Percentiles rank a stretch among this genome's conserved stretches.
phyloP scores from a whole-genome alignment of 2,797 vertebrate genomes.

The Nasua narica region DNA sequence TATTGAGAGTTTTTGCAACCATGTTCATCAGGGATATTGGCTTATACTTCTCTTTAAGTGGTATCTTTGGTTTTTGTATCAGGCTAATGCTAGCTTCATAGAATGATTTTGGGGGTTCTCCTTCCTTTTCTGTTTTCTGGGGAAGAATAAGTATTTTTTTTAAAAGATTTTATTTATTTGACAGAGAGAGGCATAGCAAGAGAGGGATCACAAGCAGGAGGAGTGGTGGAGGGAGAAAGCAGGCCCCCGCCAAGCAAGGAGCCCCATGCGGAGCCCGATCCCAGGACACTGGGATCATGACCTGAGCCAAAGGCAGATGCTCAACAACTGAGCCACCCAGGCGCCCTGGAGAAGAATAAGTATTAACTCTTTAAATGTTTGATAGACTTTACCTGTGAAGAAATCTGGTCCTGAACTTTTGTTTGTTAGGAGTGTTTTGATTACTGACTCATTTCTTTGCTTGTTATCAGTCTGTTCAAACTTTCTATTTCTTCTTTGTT shows the following conservation, averaged over 20 bases:
- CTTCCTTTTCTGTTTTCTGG: background rate
- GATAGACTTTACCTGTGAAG: background rate
- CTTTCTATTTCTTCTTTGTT: background rate
- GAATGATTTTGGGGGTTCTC: background rate
- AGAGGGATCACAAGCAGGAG: too few species aligned
- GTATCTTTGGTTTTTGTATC: background rate
- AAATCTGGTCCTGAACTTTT: background rate
- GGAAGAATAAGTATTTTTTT: background rate
- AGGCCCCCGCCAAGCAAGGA: too few species aligned
- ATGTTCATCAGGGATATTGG: background rate
- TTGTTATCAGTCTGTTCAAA: background rate
- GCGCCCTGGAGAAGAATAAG: background rate
- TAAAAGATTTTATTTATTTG: too few species aligned
- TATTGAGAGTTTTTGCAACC: background rate
- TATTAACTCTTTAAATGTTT: background rate
- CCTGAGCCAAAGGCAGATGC: too few species aligned
- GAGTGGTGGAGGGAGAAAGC: too few species aligned
- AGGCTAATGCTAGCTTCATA: background rate
- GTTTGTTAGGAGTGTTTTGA: background rate
- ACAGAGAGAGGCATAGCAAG: too few species aligned
- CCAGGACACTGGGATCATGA: too few species aligned
- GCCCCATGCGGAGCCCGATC: too few species aligned
- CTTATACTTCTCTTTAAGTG: background rate
- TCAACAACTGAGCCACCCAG: too few species aligned
- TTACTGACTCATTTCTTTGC: background rate